Conservation (phyloP, 2,113 vertebrate species). For the Elaphurus davidianus region DNA sequence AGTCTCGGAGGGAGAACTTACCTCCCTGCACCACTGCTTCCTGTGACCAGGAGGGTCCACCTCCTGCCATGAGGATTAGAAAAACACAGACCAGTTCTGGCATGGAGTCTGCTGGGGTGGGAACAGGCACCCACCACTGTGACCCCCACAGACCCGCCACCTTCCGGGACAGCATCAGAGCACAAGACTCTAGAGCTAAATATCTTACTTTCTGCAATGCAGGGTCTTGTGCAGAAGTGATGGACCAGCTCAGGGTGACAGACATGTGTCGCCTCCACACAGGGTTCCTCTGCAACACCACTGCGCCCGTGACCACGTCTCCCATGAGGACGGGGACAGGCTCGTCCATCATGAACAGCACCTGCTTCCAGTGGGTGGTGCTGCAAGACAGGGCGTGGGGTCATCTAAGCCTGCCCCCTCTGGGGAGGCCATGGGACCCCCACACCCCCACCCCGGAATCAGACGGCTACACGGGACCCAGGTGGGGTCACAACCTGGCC, state of each 20-base stretch:
- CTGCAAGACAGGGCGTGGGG: conserved; percentile 44
- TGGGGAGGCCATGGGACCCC: not conserved
- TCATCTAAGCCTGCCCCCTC: not conserved
- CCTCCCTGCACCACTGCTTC: not conserved
- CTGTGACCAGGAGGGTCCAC: not conserved
- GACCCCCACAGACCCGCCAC: not conserved
- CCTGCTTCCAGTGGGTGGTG: conserved; percentile 90
- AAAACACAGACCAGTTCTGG: not conserved
- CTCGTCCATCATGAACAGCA: conserved; percentile 87
- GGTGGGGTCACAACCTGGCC: not conserved
- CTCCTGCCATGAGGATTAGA: not conserved
- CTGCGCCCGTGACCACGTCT: conserved; percentile 78
- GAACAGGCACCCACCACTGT: rapidly evolving
- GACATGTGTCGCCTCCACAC: conserved; percentile 88
- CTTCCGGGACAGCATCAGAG: not conserved
- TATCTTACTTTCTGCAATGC: conserved; percentile 71
- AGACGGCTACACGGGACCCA: rapidly evolving
- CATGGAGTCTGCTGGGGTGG: rapidly evolving
- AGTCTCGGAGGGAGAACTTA: not conserved
- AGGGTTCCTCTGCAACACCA: conserved; percentile 82
- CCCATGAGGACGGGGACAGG: conserved; percentile 76
- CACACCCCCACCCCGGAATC: rapidly evolving
- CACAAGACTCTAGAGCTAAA: not conserved
- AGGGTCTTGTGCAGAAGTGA: conserved; percentile 70
- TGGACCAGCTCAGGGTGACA: conserved; percentile 82